Evolutionary conservation across 1,140 invertebrate genomes (phyloP), one percentile per base, ranked within the genome.

Genomic region (Vanessa atalanta): DNA sequence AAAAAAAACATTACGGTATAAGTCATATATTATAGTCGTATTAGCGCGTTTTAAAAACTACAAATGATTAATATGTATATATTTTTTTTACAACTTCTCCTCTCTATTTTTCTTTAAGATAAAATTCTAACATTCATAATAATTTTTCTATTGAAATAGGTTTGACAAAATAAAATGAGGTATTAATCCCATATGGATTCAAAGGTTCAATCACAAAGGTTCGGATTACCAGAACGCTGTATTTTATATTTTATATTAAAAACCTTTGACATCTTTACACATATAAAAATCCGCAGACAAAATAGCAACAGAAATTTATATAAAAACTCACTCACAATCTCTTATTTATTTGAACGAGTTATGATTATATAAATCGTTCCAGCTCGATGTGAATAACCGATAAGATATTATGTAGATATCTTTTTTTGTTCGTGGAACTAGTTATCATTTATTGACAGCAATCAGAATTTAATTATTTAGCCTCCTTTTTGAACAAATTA

Each of bases 401-500:
- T 66, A 66, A 31, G 47, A 57, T n/a, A 20, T 68, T 65, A 43
- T 43, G 37, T 43, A 43, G 7, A 43, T 43, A 43, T 43, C 1
- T 43, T 43, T 43, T 69, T 74, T 74, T 65, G 48, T 51, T 68
- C 37, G 51, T 23, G 7, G 47, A 73, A 68, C 48, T 61, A 47
- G 68, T 65, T 51, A 74, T 74, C 72, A 69, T 72, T 72, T 72
- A 72, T 48, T 55, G 72, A 69, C 72, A 64, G 66, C 65, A 47
- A 64, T 64, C 66, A 16, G 66, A 74, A 73, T 69, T 55, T 69
- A 74, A 74, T 74, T 74, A 74, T 70, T 37, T 65, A 69, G 43
- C 66, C 69, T 67, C 55, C 66, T 74, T 65, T 64, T 64, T 64
- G 66, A 26, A 14, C 15, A 15, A 16, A 23, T 20, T 3, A 43